Base-by-base conservation (phyloP, 2,113 vertebrate species). In the Addax nasomaculatus region DNA sequence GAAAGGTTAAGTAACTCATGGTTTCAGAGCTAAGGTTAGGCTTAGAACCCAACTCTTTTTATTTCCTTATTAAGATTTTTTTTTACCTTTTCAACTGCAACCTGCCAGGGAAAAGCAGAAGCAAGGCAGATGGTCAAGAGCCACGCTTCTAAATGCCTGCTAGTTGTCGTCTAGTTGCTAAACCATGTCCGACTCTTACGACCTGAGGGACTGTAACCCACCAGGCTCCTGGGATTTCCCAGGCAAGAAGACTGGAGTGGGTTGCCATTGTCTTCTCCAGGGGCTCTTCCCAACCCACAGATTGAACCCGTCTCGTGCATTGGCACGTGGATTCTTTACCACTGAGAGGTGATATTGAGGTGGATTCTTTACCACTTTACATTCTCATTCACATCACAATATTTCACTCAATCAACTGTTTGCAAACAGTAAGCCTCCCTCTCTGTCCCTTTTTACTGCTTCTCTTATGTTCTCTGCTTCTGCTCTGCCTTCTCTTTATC, bases 21-120 rank as follows among this genome's bases (percentile, higher is more conserved):
- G 55, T 85, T 96, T 85, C 30, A 92, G 58, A 64, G 58, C n/a
- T 55, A 47, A 93, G 64, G 57, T 78, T 13, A 21, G 47, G 30
- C 60, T 96, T 85, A 85, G 43, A 92, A 78, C 39, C n/a, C 36
- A 85, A 9, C 27, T 91, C 51, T n/a, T 94, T 93, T 60, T 51
- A 62, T 39, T 21, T 89, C 43, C 53, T 70, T 87, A 19, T 45
- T 85, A 81, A 93, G 84, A 16, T 47, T 87, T 6, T 33, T 76
- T 90, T 95, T 64, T 27, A 64, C 5, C 29, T 87, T 73, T 92
- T 79, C 78, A 92, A 84, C 39, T 49, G 15, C 43, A 36, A 0
- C 53, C 64, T 47, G 67, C 47, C 43, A 78, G 67, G 73, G 51
- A 60, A 92, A 60, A 47, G n/a, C 25, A 64, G 91, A 94, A 85